phyloP scores from a whole-genome alignment of 2,113 vertebrate species.

The Chionodraco myersi region DNA sequence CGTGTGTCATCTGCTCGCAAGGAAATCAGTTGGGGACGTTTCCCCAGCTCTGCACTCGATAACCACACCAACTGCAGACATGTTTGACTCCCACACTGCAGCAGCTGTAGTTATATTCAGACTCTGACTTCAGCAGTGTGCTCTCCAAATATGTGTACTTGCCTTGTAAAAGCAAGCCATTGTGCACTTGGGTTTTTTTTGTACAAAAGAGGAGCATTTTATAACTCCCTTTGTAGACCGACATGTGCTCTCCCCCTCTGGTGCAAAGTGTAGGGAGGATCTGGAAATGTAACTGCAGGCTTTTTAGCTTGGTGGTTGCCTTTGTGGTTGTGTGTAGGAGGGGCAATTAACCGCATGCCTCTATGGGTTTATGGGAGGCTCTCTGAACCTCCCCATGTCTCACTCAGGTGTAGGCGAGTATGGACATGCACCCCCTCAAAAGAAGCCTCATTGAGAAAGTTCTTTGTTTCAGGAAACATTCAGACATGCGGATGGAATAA shows the following conservation, averaged over 20 bases:
- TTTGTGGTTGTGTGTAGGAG: conserved; percentile 31
- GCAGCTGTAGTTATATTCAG: conserved; percentile 79
- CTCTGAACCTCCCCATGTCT: conserved; percentile 20
- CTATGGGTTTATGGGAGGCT: conserved; percentile 34
- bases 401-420: conserved; percentile 49
- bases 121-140: conserved; percentile 65
- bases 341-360: conserved; percentile 50
- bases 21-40: conserved; percentile 48
- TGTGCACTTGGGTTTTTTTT: conserved; percentile 41
- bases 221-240: conserved; percentile 20
- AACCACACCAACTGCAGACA: conserved; percentile 64
- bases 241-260: not conserved
- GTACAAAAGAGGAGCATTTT: conserved; percentile 15
- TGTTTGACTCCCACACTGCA: conserved; percentile 61
- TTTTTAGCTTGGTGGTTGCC: not conserved
- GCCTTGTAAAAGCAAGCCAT: conserved; percentile 49
- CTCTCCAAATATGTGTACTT: conserved; percentile 60
- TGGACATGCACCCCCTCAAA: conserved; percentile 26
- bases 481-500: not conserved
- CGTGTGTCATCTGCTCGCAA: conserved; percentile 40
- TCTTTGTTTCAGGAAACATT: conserved; percentile 20
- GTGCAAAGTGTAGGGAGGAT: conserved; percentile 20
- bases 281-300: conserved; percentile 33
- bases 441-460: conserved; percentile 17
- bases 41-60: conserved; percentile 22